A percentile compares a stretch with the other conserved stretches of the same genome.
Evolutionary conservation across 2,888 invertebrate genomes (phyloP).

Genomic region (Dusona sp.): DNA sequence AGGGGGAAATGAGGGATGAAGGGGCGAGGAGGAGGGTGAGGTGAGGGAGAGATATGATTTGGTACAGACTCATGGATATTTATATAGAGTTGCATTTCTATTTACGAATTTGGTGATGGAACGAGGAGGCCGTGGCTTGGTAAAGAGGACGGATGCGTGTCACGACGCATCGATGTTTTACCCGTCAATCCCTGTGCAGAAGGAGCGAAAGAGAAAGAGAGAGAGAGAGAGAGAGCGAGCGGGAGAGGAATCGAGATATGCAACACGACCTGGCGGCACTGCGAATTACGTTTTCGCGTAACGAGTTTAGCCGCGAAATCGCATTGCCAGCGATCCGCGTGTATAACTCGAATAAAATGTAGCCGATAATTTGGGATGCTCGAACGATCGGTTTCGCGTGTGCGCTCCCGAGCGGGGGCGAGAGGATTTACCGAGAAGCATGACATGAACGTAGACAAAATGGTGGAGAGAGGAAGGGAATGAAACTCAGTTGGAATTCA

Average conservation of each 20-base stretch:
- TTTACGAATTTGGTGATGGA: conserved; percentile 58
- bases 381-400: conserved; percentile 57
- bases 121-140: conserved; percentile 49
- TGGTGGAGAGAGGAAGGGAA: conserved; percentile 61
- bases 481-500: conserved; percentile 69
- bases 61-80: conserved; percentile 13
- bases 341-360: conserved; percentile 82
- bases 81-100: conserved; percentile 32
- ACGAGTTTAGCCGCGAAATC: conserved; percentile 83
- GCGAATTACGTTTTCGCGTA: conserved; percentile 82
- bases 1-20: conserved; percentile 47
- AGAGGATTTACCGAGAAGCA: conserved; percentile 61
- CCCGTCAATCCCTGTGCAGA: conserved; percentile 50
- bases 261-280: conserved; percentile 74
- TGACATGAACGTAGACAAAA: conserved; percentile 70
- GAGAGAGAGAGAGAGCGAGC: conserved; percentile 46
- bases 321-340: conserved; percentile 81
- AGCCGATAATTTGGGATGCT: conserved; percentile 73
- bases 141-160: conserved; percentile 72
- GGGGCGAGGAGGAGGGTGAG: no score
- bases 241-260: conserved; percentile 55
- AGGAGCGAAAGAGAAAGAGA: conserved; percentile 63
- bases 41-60: conserved; percentile 51
- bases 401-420: conserved; percentile 11
- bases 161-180: conserved; percentile 73